These are phyloP conservation scores for Argynnis bischoffii DNA, from an alignment of 2,888 invertebrate genomes.

Conservation along the genomic window DNA sequence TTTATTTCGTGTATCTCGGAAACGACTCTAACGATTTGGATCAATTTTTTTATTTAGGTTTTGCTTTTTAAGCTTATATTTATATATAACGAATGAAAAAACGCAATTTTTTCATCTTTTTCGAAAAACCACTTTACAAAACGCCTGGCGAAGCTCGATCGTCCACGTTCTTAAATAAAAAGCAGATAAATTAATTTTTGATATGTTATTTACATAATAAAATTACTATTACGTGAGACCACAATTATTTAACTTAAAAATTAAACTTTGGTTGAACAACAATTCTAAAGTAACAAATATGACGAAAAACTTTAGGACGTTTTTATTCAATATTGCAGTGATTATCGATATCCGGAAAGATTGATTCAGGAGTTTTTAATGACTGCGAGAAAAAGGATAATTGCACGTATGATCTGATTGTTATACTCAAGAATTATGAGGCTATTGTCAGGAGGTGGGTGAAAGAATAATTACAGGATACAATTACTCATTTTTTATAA, in stretches of 20 bases:
- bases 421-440: conserved; percentile 51
- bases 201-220: too few species aligned
- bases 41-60: too few species aligned
- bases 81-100: too few species aligned
- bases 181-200: too few species aligned
- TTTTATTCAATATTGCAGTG: conserved; percentile 62
- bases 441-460: conserved; percentile 42
- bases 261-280: not conserved
- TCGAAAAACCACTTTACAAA: too few species aligned
- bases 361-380: conserved; percentile 62
- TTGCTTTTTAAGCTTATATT: too few species aligned
- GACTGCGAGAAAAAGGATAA: conserved; percentile 73
- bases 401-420: conserved; percentile 62
- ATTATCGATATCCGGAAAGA: conserved; percentile 80
- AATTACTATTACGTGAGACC: not conserved
- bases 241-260: not conserved
- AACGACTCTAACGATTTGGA: too few species aligned
- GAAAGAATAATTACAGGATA: conserved; percentile 40
- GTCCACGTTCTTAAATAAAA: too few species aligned
- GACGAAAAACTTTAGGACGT: conserved; percentile 3
- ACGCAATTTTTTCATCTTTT: too few species aligned
- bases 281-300: conserved; percentile 1
- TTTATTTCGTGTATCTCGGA: too few species aligned
- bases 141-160: too few species aligned
- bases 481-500: conserved; percentile 23